Evolutionary conservation across 2,113 vertebrate genomes (phyloP).

Genomic region (Crotalus horridus): DNA sequence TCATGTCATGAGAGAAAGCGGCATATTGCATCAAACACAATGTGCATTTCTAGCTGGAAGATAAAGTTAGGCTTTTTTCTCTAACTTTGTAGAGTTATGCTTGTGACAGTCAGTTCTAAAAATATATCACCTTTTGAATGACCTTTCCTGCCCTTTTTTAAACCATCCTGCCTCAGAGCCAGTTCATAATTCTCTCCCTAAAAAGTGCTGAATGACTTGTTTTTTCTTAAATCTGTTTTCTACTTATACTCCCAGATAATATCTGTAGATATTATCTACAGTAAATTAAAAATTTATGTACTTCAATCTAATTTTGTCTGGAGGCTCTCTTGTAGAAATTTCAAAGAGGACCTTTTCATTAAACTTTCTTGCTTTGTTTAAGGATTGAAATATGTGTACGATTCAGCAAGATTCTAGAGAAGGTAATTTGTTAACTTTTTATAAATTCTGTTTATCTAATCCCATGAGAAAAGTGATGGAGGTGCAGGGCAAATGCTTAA

Average conservation of each 20-base stretch:
- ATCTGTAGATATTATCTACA: slow-evolving; percentile 36
- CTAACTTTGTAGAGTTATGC: not conserved
- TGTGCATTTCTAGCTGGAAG: not conserved
- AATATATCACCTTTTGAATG: not conserved
- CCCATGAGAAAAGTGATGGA: not conserved
- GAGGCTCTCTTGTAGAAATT: slow-evolving; percentile 15
- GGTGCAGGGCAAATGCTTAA: not conserved
- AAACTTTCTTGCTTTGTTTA: slow-evolving; percentile 25
- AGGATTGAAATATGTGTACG: slow-evolving; percentile 6
- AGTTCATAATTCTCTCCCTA: slow-evolving; percentile 28
- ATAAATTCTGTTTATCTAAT: not conserved
- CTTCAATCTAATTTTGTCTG: slow-evolving; percentile 36
- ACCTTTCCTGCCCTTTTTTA: slow-evolving; percentile 15
- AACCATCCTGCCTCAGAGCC: slow-evolving; percentile 7
- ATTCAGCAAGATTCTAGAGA: not conserved
- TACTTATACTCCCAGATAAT: slow-evolving; percentile 1
- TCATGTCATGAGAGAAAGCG: not conserved
- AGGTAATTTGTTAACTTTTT: not conserved
- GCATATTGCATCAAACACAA: not conserved
- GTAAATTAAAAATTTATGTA: slow-evolving; percentile 35
- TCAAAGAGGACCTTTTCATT: slow-evolving; percentile 28
- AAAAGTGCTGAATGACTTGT: slow-evolving; percentile 31
- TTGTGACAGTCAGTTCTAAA: slow-evolving; percentile 14
- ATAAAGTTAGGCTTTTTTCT: not conserved
- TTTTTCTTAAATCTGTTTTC: slow-evolving; percentile 26